phyloP scores from a whole-genome alignment of 2,888 invertebrate genomes.

The Dynastes grantii region DNA sequence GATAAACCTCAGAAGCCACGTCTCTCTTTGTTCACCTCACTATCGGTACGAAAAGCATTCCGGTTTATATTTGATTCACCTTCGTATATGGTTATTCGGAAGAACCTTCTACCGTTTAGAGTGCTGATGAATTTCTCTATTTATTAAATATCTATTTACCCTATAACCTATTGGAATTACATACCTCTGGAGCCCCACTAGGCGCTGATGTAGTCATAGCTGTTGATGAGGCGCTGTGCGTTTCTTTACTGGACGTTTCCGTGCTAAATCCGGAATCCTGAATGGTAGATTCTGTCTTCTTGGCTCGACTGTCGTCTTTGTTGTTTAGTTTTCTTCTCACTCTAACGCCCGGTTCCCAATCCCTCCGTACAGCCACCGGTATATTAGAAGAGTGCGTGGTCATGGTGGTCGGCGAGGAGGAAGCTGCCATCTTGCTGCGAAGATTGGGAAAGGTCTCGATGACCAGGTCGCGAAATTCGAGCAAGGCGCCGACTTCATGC shows the following conservation, averaged over 20 bases:
- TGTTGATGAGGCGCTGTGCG: slow-evolving; percentile 81
- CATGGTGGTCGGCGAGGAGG: slow-evolving; percentile 68
- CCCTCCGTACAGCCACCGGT: slow-evolving; percentile 74
- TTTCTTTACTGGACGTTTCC: slow-evolving; percentile 88
- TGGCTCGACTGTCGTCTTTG: slow-evolving; percentile 64
- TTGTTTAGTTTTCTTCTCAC: slow-evolving; percentile 73
- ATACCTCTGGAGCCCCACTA: slow-evolving; percentile 48
- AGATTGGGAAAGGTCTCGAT: slow-evolving; percentile 95
- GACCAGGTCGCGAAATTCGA: slow-evolving; percentile 94
- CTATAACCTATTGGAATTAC: not conserved
- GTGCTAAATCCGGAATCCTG: slow-evolving; percentile 94
- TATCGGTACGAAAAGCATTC: too few relatives aligned
- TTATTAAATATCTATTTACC: not conserved
- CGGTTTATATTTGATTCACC: too few relatives aligned
- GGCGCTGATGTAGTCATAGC: slow-evolving; percentile 70
- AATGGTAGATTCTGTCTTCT: slow-evolving; percentile 76
- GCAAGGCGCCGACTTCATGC: slow-evolving; percentile 92
- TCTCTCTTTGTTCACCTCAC: too few relatives aligned
- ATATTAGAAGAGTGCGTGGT: slow-evolving; percentile 71
- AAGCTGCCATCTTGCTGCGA: slow-evolving; percentile 86
- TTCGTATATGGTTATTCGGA: too few relatives aligned
- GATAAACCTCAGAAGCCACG: too few relatives aligned
- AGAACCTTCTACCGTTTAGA: too few relatives aligned
- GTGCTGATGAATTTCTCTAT: too few relatives aligned
- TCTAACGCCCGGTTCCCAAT: slow-evolving; percentile 88